Evolutionary conservation across 2,113 vertebrate species (phyloP).

Genomic region (Saccopteryx leptura): DNA sequence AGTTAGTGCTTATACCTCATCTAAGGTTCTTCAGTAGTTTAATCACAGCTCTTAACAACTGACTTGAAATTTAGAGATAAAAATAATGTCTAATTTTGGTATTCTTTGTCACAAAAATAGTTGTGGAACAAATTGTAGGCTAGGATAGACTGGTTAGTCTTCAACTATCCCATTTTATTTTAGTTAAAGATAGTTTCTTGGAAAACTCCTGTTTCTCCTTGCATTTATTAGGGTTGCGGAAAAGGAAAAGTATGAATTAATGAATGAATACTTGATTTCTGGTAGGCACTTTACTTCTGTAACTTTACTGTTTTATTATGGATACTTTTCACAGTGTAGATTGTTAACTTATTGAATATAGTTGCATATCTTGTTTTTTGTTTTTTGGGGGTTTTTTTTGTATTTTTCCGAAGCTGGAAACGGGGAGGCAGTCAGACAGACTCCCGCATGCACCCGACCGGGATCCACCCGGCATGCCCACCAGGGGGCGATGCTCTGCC

Average conservation of each 20-base stretch:
- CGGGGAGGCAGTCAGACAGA: too few species aligned
- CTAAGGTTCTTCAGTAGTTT: constrained; percentile 46
- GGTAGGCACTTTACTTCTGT: background rate
- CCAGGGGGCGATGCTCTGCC: too few species aligned
- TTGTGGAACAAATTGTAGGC: background rate
- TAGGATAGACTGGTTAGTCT: background rate
- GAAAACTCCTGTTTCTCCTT: background rate
- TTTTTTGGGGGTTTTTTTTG: too few species aligned
- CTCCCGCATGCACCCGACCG: too few species aligned
- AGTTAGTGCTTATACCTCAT: constrained; percentile 56
- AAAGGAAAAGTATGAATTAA: background rate
- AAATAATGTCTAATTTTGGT: constrained; percentile 61
- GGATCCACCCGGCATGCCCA: too few species aligned
- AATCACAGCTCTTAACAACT: constrained; percentile 67
- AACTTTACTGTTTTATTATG: background rate
- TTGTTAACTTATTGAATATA: background rate
- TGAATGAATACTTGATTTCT: background rate
- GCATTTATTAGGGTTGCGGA: background rate
- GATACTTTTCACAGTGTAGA: background rate
- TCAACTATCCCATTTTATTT: background rate
- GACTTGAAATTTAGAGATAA: constrained; percentile 68
- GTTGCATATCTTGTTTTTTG: background rate
- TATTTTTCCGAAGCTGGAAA: too few species aligned
- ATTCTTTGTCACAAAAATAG: constrained; percentile 55
- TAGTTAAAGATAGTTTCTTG: background rate